A percentile compares a stretch with the other conserved stretches of the same genome.
phyloP scores from a whole-genome alignment of 2,113 vertebrate species.

The Python bivittatus region DNA sequence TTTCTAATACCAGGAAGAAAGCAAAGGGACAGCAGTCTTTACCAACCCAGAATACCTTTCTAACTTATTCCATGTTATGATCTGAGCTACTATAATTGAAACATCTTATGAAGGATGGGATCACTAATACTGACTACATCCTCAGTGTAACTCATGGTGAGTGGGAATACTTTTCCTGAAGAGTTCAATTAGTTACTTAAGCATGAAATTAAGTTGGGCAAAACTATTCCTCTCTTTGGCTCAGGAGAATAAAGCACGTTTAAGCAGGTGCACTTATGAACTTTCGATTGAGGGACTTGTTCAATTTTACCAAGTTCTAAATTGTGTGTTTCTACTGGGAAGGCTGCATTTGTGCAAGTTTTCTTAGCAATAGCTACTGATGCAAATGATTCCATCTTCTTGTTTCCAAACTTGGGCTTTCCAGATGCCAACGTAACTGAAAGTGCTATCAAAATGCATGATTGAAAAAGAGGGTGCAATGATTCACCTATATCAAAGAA shows the following conservation, averaged over 20 bases:
- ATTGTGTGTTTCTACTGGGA: not conserved
- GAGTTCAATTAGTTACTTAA: not conserved
- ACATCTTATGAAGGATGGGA: not conserved
- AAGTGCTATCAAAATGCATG: slow-evolving; percentile 4
- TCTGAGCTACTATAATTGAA: not conserved
- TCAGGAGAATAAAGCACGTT: not conserved
- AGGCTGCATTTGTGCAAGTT: not conserved
- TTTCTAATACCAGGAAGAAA: not conserved
- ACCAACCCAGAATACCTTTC: not conserved
- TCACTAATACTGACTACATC: not conserved
- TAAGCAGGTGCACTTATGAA: not conserved
- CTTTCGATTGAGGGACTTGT: not conserved
- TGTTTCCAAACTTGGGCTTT: not conserved
- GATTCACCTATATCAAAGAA: not conserved
- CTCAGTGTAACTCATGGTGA: not conserved
- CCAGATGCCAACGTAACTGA: slow-evolving; percentile 3
- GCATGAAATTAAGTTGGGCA: not conserved
- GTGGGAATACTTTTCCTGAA: not conserved
- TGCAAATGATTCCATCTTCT: slow-evolving; percentile 1
- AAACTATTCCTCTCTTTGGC: not conserved
- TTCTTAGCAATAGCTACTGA: not conserved
- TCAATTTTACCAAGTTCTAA: not conserved
- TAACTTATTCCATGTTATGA: not conserved
- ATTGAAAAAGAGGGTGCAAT: slow-evolving; percentile 15
- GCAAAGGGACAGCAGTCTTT: not conserved